These are phyloP conservation scores for Puntigrus tetrazona DNA, from an alignment of 2,113 vertebrate genomes.

Conservation along the genomic window DNA sequence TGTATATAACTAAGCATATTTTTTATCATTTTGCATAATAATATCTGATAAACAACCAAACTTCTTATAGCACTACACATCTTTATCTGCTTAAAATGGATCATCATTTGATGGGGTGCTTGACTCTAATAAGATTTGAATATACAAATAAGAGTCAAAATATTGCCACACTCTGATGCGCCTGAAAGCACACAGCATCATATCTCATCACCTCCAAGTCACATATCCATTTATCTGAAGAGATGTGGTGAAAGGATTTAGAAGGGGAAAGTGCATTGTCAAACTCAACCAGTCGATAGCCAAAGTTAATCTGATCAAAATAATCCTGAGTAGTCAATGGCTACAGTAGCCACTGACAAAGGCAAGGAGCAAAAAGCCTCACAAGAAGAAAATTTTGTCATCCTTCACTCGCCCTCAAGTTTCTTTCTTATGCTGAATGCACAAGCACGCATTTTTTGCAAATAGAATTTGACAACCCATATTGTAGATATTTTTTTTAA, in stretches of 20 bases:
- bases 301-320: background rate
- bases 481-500: too few species aligned
- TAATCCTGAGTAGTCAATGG: background rate
- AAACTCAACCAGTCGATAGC: background rate
- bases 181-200: background rate
- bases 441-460: too few species aligned
- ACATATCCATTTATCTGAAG: background rate
- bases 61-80: background rate
- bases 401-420: too few species aligned
- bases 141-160: background rate
- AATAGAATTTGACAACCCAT: too few species aligned
- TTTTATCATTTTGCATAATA: background rate
- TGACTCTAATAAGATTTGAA: conserved; percentile 10
- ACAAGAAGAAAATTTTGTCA: background rate
- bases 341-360: too few species aligned
- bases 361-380: background rate
- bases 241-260: background rate
- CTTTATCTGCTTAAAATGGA: background rate
- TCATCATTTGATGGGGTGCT: background rate
- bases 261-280: background rate
- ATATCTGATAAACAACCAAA: background rate
- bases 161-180: background rate
- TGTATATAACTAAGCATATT: background rate
- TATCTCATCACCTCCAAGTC: background rate
- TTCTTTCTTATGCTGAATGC: too few species aligned